Evolutionary conservation across 2,888 invertebrate species (phyloP), one percentile per base, ranked within the genome.

Genomic region (Anthophora plumipes): DNA sequence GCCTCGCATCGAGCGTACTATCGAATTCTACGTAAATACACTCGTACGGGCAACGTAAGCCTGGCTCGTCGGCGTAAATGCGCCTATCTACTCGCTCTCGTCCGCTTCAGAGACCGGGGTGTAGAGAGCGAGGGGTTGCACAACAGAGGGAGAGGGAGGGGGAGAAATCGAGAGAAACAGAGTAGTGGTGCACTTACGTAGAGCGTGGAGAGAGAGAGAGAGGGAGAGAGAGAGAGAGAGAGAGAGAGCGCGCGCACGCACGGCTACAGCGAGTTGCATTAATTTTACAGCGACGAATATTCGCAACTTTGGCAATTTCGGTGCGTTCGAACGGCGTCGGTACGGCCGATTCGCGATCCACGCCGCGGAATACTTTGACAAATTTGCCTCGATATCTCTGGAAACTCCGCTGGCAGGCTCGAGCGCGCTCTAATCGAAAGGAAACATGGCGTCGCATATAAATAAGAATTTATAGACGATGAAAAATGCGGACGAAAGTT

Each of bases 401-500:
- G 76, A 85, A 88, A 88, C 78, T 86, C 77, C 41, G 84, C 76
- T 59, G 79, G 76, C 83, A 70, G 72, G 81, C 85, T 79, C 78
- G 77, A 75, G 82, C 75, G 75, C 77, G 82, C 89, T 89, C 90
- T 92, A 92, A 92, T 92, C 92, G 92, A 90, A 90, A 90, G 89
- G 91, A 91, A 91, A 92, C 92, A 91, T 89, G 89, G 89, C 91
- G 91, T 91, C 90, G 93, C 92, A 92, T 92, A 93, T 93, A 92
- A 93, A 93, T 92, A 92, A 93, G 92, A 92, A 93, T 93, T 93
- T 93, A 92, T 91, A 91, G 92, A 90, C 92, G 92, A 92, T 92
- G 93, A 92, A 92, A 92, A 92, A 92, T 92, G 92, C 90, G 90
- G 84, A 84, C 87, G 87, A 88, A 89, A 91, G 91, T 90, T 91